Evolutionary conservation across 2,888 invertebrate genomes (phyloP).

Genomic region (Luperina testacea): DNA sequence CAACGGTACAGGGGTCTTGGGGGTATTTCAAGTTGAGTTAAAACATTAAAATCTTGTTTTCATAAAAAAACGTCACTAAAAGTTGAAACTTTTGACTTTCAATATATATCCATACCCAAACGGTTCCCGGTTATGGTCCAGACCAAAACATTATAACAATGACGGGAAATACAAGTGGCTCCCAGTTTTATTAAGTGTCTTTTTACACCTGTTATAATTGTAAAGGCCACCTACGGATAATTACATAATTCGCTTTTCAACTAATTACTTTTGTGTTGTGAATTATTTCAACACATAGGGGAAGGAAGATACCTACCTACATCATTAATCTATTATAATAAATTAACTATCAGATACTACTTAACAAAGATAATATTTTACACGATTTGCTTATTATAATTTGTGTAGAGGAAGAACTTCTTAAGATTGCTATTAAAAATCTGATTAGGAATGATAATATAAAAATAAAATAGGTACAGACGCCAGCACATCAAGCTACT

Average conservation of each 20-base stretch:
- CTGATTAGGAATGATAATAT: neutral
- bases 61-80: too few relatives aligned
- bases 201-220: too few relatives aligned
- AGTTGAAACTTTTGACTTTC: too few relatives aligned
- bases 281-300: neutral
- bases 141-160: too few relatives aligned
- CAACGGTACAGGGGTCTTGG: too few relatives aligned
- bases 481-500: too few relatives aligned
- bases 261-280: neutral
- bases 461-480: neutral
- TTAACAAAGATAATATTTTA: neutral
- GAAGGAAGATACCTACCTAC: neutral
- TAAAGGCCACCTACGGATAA: neutral
- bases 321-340: neutral
- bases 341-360: neutral
- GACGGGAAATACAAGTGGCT: too few relatives aligned
- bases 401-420: neutral
- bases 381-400: neutral
- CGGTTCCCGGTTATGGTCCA: too few relatives aligned
- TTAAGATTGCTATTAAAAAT: neutral
- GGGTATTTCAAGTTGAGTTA: too few relatives aligned
- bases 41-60: too few relatives aligned
- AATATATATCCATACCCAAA: too few relatives aligned
- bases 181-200: too few relatives aligned
- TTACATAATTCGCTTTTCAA: neutral